These are phyloP conservation scores for Darevskia mixta DNA, from an alignment of 2,797 vertebrate species.

Conservation along the genomic window DNA sequence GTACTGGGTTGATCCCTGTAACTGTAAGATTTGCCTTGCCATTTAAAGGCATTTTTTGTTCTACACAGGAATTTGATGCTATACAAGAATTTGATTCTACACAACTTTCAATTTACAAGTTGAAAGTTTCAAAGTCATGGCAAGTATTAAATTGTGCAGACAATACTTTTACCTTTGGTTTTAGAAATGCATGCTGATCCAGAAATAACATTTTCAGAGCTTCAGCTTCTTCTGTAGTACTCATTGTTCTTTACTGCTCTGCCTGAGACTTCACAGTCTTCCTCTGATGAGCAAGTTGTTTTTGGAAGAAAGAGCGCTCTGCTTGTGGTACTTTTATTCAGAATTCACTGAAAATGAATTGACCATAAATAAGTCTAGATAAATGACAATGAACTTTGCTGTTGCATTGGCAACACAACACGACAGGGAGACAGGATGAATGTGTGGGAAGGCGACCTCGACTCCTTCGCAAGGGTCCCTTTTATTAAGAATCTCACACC, in stretches of 20 bases:
- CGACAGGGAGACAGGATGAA: too few relatives aligned
- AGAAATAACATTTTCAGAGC: slow-evolving; percentile 82
- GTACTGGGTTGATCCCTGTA: too few relatives aligned
- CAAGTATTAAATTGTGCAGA: not conserved
- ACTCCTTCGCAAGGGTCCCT: too few relatives aligned
- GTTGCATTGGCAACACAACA: too few relatives aligned
- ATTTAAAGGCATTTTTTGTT: too few relatives aligned
- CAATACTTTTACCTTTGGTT: slow-evolving; percentile 87
- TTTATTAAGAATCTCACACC: too few relatives aligned
- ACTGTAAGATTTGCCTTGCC: too few relatives aligned
- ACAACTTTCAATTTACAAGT: not conserved
- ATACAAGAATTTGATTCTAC: not conserved
- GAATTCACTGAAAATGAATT: not conserved
- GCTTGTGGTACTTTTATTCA: not conserved
- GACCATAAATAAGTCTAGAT: too few relatives aligned
- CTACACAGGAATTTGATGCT: too few relatives aligned
- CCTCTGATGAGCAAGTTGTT: slow-evolving; percentile 44
- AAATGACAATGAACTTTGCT: too few relatives aligned
- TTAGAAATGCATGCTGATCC: slow-evolving; percentile 86
- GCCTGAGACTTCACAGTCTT: not conserved
- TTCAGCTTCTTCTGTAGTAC: slow-evolving; percentile 50
- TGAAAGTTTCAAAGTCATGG: not conserved
- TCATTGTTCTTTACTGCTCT: slow-evolving; percentile 66
- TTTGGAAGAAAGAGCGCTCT: not conserved
- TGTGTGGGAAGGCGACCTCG: too few relatives aligned